Conservation (phyloP, 2,888 invertebrate genomes). For the Xanthia togata region DNA sequence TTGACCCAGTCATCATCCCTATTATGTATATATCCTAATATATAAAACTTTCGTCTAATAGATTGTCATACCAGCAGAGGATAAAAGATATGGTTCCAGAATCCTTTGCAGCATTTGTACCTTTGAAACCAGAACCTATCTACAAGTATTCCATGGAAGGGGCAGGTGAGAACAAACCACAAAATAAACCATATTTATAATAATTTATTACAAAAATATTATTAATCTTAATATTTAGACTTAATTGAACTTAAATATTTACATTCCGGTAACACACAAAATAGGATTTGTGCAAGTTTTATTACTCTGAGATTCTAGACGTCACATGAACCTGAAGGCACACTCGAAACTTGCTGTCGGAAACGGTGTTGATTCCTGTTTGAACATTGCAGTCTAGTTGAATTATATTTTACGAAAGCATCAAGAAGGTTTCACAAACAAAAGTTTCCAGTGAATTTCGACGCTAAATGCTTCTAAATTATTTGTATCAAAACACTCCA, state of each 20-base stretch:
- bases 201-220: slow-evolving; percentile 78
- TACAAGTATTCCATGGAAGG: slow-evolving; percentile 98
- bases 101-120: slow-evolving; percentile 95
- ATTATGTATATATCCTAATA: not conserved
- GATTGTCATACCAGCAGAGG: slow-evolving; percentile 98
- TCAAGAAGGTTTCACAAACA: slow-evolving; percentile 15
- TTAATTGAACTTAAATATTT: slow-evolving; percentile 84
- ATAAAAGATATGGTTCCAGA: slow-evolving; percentile 98
- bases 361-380: slow-evolving; percentile 1
- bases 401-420: slow-evolving; percentile 16
- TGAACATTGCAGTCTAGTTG: slow-evolving; percentile 20
- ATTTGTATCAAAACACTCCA: slow-evolving; percentile 70
- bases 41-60: slow-evolving; percentile 73
- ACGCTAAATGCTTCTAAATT: slow-evolving; percentile 77
- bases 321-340: slow-evolving; percentile 25
- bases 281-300: slow-evolving; percentile 59
- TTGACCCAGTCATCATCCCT: too few species aligned
- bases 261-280: slow-evolving; percentile 79
- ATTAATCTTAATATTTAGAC: slow-evolving; percentile 81
- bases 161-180: slow-evolving; percentile 90
- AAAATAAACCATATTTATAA: slow-evolving; percentile 65
- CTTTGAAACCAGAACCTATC: slow-evolving; percentile 95
- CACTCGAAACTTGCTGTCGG: slow-evolving; percentile 13
- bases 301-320: slow-evolving; percentile 46
- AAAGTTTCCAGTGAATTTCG: slow-evolving; percentile 27